These are phyloP conservation scores for Arctia plantaginis DNA, from an alignment of 2,888 invertebrate species.

Conservation along the genomic window DNA sequence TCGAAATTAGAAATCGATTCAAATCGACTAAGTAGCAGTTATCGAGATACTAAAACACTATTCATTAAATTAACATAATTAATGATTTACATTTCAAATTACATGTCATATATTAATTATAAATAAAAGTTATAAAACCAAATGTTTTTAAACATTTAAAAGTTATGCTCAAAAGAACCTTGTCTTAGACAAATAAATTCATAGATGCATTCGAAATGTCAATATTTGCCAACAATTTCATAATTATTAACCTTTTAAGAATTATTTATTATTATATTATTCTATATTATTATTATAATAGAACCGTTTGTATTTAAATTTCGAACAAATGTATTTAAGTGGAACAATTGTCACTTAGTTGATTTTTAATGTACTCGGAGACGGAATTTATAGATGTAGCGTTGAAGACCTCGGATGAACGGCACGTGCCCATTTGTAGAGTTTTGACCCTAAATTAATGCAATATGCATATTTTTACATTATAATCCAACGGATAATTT, in stretches of 20 bases:
- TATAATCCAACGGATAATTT: neutral
- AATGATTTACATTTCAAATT: neutral
- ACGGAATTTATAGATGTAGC: neutral
- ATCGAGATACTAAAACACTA: neutral
- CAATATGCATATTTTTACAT: neutral
- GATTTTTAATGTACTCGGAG: neutral
- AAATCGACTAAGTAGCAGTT: neutral
- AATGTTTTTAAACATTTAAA: neutral
- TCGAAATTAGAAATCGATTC: neutral
- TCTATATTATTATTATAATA: conserved; percentile 11
- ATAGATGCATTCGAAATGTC: conserved; percentile 1
- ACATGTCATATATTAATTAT: neutral
- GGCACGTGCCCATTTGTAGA: neutral
- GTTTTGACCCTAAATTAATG: neutral
- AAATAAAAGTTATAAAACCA: neutral
- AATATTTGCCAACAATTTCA: conserved; percentile 15
- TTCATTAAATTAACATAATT: neutral
- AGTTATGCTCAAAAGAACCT: neutral
- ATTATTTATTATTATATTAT: conserved; percentile 20
- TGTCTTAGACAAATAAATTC: neutral
- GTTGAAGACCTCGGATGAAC: neutral
- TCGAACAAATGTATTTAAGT: neutral
- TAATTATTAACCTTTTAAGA: conserved; percentile 12
- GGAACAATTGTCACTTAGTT: neutral
- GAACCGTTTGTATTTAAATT: conserved; percentile 11